Evolutionary conservation across 1,140 invertebrate genomes (phyloP).

Genomic region (Glossosoma conforme): DNA sequence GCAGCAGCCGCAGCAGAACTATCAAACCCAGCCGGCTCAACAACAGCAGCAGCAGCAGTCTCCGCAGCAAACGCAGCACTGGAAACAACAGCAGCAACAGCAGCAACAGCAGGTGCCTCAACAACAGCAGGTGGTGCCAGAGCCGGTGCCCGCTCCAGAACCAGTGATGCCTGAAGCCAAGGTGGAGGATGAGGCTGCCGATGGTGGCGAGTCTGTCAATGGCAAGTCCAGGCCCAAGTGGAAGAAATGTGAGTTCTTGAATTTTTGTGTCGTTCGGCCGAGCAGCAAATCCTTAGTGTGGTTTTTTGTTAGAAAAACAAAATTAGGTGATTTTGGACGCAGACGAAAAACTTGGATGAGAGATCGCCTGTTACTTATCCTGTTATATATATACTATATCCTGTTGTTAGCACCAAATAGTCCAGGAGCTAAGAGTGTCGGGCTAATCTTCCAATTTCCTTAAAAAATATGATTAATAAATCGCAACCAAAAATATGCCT

Average conservation of each 20-base stretch:
- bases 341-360: too few species aligned
- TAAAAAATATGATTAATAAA: too few species aligned
- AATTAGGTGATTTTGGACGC: too few species aligned
- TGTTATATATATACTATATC: too few species aligned
- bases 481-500: too few species aligned
- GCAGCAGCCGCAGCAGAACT: slow-evolving; percentile 6
- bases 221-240: slow-evolving; percentile 1
- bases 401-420: too few species aligned
- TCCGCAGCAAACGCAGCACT: slow-evolving; percentile 6
- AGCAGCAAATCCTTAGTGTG: too few species aligned
- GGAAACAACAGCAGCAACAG: not conserved
- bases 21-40: slow-evolving; percentile 1
- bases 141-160: not conserved
- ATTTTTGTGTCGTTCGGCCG: too few species aligned
- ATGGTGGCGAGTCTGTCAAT: not conserved
- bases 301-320: too few species aligned
- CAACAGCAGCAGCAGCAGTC: not conserved
- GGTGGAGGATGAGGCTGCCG: slow-evolving; percentile 6
- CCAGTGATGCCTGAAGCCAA: not conserved
- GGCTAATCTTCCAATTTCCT: too few species aligned
- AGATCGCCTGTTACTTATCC: too few species aligned
- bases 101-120: slow-evolving; percentile 23
- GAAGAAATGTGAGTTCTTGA: not conserved
- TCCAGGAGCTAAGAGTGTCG: too few species aligned
- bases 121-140: slow-evolving; percentile 7